Percentiles rank a stretch among this genome's conserved stretches.
Evolutionary conservation across 2,888 invertebrate genomes (phyloP).

Genomic region (Lumbricus terrestris): DNA sequence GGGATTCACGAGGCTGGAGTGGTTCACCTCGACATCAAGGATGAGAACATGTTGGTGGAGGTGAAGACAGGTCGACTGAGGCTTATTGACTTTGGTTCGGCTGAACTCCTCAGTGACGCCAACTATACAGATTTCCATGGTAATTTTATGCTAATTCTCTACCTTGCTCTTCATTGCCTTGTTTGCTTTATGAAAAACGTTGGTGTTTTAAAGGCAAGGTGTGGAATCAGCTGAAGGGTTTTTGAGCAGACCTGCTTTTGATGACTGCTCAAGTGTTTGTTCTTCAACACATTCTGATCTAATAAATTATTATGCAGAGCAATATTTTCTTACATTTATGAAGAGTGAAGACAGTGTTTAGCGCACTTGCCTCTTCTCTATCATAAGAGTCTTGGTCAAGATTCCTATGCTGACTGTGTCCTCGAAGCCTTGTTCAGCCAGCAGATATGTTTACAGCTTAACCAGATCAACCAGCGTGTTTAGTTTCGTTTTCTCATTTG

Average conservation of each 20-base stretch:
- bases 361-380: not conserved
- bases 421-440: not conserved
- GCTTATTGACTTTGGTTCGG: conserved; percentile 68
- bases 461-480: not conserved
- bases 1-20: conserved; percentile 63
- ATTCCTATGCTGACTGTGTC: not conserved
- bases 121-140: conserved; percentile 68
- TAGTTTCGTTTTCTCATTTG: too few relatives aligned
- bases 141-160: conserved; percentile 42
- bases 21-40: conserved; percentile 66
- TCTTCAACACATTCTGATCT: not conserved
- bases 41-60: conserved; percentile 68
- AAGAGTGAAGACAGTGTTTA: not conserved
- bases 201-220: not conserved
- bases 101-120: conserved; percentile 63
- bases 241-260: not conserved
- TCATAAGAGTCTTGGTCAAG: not conserved
- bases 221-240: not conserved
- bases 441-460: not conserved
- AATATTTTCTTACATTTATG: not conserved
- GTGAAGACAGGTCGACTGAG: conserved; percentile 63
- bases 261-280: not conserved
- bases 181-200: not conserved
- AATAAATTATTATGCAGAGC: not conserved
- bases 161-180: not conserved